Evolutionary conservation across 1,140 invertebrate species (phyloP).

Genomic region (Lepidostoma basale): DNA sequence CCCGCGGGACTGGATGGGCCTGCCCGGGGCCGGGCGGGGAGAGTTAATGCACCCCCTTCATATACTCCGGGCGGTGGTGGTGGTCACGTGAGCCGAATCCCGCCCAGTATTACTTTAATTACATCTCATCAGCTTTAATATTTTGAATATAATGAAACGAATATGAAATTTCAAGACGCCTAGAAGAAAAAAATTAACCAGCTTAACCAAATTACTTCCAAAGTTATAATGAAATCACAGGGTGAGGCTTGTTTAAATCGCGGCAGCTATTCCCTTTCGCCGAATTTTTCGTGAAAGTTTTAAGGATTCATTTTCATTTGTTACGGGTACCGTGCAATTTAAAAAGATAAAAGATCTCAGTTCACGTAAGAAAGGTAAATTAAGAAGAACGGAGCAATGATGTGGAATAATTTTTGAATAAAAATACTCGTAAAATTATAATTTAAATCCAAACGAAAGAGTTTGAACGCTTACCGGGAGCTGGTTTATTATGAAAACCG

Average conservation of each 20-base stretch:
- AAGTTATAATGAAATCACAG: slow-evolving; percentile 44
- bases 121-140: slow-evolving; percentile 5
- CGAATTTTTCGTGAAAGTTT: slow-evolving; percentile 38
- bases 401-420: slow-evolving; percentile 18
- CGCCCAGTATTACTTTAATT: background rate
- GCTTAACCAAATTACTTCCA: slow-evolving; percentile 40
- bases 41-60: no score
- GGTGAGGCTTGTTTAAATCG: slow-evolving; percentile 28
- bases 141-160: background rate
- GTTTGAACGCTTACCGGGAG: background rate
- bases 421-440: background rate
- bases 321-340: slow-evolving; percentile 29
- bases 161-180: slow-evolving; percentile 5
- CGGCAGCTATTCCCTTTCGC: slow-evolving; percentile 17
- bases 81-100: background rate
- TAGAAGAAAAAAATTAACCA: slow-evolving; percentile 13
- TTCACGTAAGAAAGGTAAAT: slow-evolving; percentile 23
- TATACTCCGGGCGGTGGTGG: background rate
- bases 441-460: slow-evolving; percentile 7
- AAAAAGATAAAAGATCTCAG: slow-evolving; percentile 21
- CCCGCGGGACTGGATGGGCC: no score
- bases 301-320: slow-evolving; percentile 38
- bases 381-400: slow-evolving; percentile 15
- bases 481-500: no score
- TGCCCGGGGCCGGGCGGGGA: no score